Conservation (phyloP, 2,797 vertebrate genomes). For the Sebastes baramenuke region DNA sequence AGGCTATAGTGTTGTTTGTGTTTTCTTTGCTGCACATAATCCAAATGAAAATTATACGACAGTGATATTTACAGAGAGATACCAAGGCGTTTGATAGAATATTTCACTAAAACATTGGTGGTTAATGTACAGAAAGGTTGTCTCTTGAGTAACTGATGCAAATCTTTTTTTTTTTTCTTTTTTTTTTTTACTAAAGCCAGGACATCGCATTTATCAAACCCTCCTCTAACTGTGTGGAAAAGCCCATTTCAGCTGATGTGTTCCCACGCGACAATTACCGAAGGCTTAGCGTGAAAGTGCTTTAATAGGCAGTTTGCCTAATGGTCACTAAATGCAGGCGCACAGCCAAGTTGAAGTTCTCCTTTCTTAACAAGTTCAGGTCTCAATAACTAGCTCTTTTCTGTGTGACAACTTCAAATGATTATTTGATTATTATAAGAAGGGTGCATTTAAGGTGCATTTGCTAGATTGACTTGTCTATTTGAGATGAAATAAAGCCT, state of each 20-base stretch:
- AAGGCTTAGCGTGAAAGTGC: not conserved
- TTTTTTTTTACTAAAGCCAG: not conserved
- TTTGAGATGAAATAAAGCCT: too few relatives aligned
- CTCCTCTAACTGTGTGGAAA: not conserved
- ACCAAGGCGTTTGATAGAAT: not conserved
- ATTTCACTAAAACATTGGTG: not conserved
- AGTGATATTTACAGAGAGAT: not conserved
- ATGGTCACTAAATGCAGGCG: constrained; percentile 1
- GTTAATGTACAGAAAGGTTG: not conserved
- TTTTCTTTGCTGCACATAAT: not conserved
- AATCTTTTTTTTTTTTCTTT: not conserved
- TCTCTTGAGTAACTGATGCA: not conserved
- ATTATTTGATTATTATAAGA: not conserved
- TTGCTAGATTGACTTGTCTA: not conserved
- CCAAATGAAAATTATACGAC: not conserved
- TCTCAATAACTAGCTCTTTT: not conserved
- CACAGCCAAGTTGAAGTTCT: not conserved
- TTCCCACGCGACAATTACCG: not conserved
- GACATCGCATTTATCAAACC: not conserved
- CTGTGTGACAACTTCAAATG: not conserved
- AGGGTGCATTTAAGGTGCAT: not conserved
- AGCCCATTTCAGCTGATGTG: not conserved
- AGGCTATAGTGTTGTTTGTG: not conserved
- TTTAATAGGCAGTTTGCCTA: not conserved
- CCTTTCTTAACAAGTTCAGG: not conserved